Base-by-base conservation (phyloP, 2,797 vertebrate species). In the Picus viridis region DNA sequence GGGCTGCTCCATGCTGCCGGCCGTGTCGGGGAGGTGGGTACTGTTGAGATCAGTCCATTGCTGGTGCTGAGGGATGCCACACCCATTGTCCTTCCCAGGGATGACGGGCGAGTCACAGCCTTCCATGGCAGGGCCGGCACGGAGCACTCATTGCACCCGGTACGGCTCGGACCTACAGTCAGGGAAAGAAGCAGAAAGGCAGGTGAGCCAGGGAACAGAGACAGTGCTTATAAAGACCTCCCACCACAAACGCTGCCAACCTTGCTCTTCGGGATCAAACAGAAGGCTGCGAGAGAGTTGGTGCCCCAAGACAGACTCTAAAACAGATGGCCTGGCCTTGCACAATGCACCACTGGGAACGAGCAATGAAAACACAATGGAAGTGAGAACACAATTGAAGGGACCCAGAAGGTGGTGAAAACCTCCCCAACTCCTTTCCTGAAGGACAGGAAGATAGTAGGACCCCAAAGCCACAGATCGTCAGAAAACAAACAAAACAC, bases 31-130 rank as follows among this genome's bases (percentile, higher is more conserved):
- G 98, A 98, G 98, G 98, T 98, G 98, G 97, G 98, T 97, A 96
- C 98, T 99, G 98, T 97, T 98, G 98, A 97, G 96, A 97, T 98
- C 98, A 98, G 98, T 98, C 98, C 98, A 98, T 97, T 98, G 98
- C 97, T 98, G 97, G 98, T 99, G 99, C 98, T 98, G 98, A 98
- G 98, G 96, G 97, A 99, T 98, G 97, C 98, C 97, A 96, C 99
- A 99, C 98, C 99, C 99, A 99, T 99, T 98, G 98, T 99, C 99
- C 99, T 99, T 99, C 98, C 99, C 99, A 98, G 99, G 98, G 98
- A 99, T 98, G 98, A 98, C 98, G 95, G 99, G 98, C 98, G 99
- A 99, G 99, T 99, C 99, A 99, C 99, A 99, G 99, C 99, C 99
- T 99, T 99, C 99, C 99, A 99, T 99, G 99, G 98, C 98, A 98